A percentile compares a stretch with the other conserved stretches of the same genome.
Evolutionary conservation across 2,888 invertebrate species (phyloP).

Genomic region (Mongoloraphidia duomilia): DNA sequence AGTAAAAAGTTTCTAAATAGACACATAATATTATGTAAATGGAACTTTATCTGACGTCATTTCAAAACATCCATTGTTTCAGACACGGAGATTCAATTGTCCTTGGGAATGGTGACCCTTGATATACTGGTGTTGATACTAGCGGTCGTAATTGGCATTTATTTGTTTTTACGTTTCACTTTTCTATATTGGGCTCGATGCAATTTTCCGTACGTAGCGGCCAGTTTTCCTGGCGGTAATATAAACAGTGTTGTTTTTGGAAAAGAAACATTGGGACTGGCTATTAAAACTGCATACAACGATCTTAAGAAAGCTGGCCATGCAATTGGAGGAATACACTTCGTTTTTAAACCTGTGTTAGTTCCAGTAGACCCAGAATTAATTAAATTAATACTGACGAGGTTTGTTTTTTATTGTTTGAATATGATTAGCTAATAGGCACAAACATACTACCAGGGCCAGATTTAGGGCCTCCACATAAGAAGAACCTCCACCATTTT

Average conservation of each 20-base stretch:
- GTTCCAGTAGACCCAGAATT: background rate
- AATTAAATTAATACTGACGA: background rate
- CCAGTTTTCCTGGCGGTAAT: constrained; percentile 3
- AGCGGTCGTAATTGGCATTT: background rate
- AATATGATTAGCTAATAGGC: too few relatives aligned
- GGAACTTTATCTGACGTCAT: too few relatives aligned
- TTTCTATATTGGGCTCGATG: constrained; percentile 3
- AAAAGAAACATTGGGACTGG: background rate
- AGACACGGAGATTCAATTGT: too few relatives aligned
- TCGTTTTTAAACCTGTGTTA: background rate
- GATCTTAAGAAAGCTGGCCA: background rate
- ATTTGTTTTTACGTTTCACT: background rate
- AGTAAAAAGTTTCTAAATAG: too few relatives aligned
- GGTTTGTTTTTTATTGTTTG: background rate
- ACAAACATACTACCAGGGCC: too few relatives aligned
- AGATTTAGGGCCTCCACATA: too few relatives aligned
- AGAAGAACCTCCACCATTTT: too few relatives aligned
- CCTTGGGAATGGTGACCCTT: too few relatives aligned
- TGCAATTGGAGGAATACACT: background rate
- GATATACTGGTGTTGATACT: too few relatives aligned
- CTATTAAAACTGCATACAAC: constrained; percentile 1
- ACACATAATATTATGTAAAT: too few relatives aligned
- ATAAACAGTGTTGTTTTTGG: constrained; percentile 1
- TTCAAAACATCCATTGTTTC: too few relatives aligned
- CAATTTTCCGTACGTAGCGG: background rate